Base-by-base conservation (phyloP, 53 echinoderm and acorn worm genomes). In the Echinometra lucunter region DNA sequence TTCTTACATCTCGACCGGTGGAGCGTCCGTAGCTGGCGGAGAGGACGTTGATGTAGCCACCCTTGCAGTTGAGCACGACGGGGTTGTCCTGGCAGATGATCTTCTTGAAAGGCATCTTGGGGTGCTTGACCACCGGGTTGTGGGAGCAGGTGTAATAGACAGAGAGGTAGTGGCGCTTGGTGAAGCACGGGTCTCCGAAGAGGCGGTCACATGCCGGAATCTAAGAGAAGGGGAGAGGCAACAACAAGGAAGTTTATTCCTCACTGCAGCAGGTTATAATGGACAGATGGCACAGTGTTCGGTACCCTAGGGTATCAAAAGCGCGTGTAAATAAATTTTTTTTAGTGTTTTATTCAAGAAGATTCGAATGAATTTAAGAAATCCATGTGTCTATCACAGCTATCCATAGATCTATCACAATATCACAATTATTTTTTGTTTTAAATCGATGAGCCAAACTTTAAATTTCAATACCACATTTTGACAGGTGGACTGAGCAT, bases 21-120 rank as follows among this genome's bases (percentile, higher is more conserved):
- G 96, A 95, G 44, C 92, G 91, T 34, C 96, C 96, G 58, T 94
- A 96, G 93, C 78, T 88, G 92, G 95, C 95, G 12, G 57, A 74
- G 4, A 96, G 66, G 30, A 96, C 89, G 25, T 96, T 92, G 95
- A 96, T 81, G 63, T 57, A 96, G 32, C 95, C 53, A 15, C 21
- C 30, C 28, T 16, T 57, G 80, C 90, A 88, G 92, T 88, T 74
- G 30, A 93, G 63, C 74, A 82, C 60, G 47, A 94, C 44, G 2
- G 57, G 42, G 19, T 94, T 49, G 57, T 66, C 70, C 95, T 95
- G 58, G 35, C 96, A 96, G 89, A 89, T 89, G 58, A 53, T 49
- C 81, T 95, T 66, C 45, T 49, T 92, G 89, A 56, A 34, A 30
- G 95, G 88, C 88, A 72, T 63, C 25, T 55, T 27, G 42, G 74